A percentile compares a stretch with the other conserved stretches of the same genome.
Evolutionary conservation across 2,797 vertebrate species (phyloP).

Genomic region (Stomatorhinus walkeri): DNA sequence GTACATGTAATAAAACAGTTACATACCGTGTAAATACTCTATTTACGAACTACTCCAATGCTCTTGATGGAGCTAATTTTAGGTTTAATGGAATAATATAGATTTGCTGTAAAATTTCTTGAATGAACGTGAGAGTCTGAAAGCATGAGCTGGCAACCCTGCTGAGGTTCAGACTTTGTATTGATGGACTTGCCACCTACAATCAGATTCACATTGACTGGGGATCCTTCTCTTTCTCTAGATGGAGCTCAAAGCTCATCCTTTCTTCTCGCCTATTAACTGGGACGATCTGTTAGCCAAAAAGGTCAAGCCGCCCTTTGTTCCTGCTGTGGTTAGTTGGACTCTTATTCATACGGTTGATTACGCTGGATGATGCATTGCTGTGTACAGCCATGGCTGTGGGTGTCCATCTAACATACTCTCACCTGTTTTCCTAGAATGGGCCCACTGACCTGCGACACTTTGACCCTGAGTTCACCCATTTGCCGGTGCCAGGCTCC

Average conservation of each 20-base stretch:
- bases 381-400: not conserved
- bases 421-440: conserved; percentile 37
- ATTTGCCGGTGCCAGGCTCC: conserved; percentile 55
- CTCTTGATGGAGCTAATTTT: not conserved
- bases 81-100: not conserved
- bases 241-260: conserved; percentile 60
- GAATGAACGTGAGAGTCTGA: not conserved
- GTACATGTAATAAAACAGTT: not conserved
- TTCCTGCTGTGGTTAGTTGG: conserved; percentile 59
- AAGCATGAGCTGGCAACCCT: not conserved
- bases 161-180: not conserved
- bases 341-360: not conserved
- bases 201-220: not conserved
- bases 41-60: not conserved
- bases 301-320: conserved; percentile 57
- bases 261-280: conserved; percentile 57
- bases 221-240: conserved; percentile 32
- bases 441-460: conserved; percentile 60
- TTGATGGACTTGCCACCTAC: not conserved
- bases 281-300: conserved; percentile 62
- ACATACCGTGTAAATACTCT: not conserved
- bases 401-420: not conserved
- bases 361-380: not conserved
- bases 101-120: too few relatives aligned
- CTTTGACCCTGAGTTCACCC: conserved; percentile 63